Evolutionary conservation across 1,140 invertebrate genomes (phyloP), one percentile per base, ranked within the genome.

Genomic region (Lepidotrigona ventralis): DNA sequence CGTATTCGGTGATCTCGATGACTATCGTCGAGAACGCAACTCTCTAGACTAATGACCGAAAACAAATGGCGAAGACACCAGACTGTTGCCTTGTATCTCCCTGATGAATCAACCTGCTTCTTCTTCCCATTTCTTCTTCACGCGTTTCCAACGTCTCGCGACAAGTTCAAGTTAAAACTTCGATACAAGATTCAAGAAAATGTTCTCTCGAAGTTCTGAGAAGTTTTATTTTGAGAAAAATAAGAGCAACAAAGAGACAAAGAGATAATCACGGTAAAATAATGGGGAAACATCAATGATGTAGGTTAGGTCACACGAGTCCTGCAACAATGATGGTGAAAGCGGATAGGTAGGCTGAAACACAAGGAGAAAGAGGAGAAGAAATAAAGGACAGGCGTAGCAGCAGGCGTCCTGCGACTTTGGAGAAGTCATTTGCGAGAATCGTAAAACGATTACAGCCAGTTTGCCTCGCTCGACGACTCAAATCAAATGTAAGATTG

Each of bases 361-460:
- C 17, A 19, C n/a, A 17, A 11, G 23, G 5, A 64, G 63, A n/a
- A 51, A 79, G 33, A 58, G 29, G 0, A 54, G 75, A 26, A 39
- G 56, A 60, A 76, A 82, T 53, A 73, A 63, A 58, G 74, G 54
- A 77, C 5, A 51, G 56, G 14, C 81, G 78, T 73, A 75, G 85
- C 80, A 76, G 80, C 68, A 72, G 87, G 79, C 79, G 78, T 81
- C 79, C 84, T 77, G 89, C 87, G 85, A 90, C 90, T 91, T 91
- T 90, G 85, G 78, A 83, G 89, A 91, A 91, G 85, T 91, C 88
- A 91, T 91, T 91, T 90, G 87, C 88, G 86, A 89, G 90, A 90
- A 91, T 91, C 88, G 90, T 90, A 90, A 91, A 91, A 87, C 90
- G 90, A 91, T 90, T 89, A 88, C 89, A 81, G 84, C 74, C 84